These are phyloP conservation scores for Melanocharis versteri DNA, from an alignment of 2,113 vertebrate genomes.

Conservation along the genomic window DNA sequence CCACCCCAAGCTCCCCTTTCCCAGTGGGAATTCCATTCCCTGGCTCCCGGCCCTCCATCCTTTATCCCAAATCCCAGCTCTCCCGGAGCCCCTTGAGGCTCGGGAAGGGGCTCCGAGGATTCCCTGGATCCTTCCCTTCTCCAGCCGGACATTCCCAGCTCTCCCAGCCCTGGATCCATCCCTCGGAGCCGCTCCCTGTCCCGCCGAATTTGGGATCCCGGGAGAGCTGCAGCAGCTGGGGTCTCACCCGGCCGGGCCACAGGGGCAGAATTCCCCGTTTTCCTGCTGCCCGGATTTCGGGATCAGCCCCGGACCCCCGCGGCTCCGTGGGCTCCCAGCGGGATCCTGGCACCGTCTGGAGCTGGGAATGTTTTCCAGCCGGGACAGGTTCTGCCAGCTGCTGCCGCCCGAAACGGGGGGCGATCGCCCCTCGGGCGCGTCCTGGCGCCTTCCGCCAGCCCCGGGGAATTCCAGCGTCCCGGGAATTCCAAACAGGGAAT, in stretches of 20 bases:
- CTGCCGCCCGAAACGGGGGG: neutral
- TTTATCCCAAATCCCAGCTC: neutral
- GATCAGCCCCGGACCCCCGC: neutral
- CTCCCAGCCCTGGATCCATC: neutral
- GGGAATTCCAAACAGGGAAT: neutral
- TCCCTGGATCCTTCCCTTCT: neutral
- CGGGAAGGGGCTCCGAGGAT: neutral
- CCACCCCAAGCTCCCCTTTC: neutral
- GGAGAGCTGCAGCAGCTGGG: neutral
- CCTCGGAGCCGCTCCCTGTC: neutral
- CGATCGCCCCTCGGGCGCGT: neutral
- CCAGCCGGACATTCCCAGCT: neutral
- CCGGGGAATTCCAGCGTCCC: neutral
- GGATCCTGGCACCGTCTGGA: neutral
- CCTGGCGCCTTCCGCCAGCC: neutral
- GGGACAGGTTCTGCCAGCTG: neutral
- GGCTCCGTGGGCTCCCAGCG: neutral
- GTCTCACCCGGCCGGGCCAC: neutral
- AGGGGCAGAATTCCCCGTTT: neutral
- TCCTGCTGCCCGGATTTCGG: neutral
- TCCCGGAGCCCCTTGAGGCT: neutral
- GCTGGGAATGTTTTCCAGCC: neutral
- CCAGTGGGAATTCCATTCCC: neutral
- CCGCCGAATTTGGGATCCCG: neutral
- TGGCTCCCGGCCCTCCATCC: neutral